Conservation (phyloP, 2,113 vertebrate genomes). For the Atlantisia rogersi region DNA sequence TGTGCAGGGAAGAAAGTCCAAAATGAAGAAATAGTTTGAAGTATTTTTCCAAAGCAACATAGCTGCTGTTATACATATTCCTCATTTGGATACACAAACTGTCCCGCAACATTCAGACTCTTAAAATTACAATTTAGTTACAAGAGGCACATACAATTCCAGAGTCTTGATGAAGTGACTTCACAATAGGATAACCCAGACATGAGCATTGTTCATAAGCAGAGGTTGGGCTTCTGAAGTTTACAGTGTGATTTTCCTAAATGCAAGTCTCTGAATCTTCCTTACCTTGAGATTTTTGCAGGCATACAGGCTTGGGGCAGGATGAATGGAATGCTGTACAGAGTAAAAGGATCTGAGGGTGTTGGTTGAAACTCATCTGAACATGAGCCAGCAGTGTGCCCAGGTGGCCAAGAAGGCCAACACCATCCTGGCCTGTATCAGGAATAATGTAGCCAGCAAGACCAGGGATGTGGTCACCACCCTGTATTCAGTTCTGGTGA, state of each 20-base stretch:
- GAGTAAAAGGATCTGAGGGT: no score
- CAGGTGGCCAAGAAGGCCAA: no score
- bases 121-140: not conserved
- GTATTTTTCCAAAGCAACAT: not conserved
- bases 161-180: not conserved
- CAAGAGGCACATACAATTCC: not conserved
- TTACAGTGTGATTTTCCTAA: not conserved
- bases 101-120: not conserved
- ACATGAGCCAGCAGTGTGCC: no score
- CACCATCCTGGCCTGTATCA: no score
- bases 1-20: not conserved
- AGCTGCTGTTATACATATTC: not conserved
- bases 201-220: not conserved
- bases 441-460: no score
- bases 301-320: no score
- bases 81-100: not conserved
- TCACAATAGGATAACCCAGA: not conserved
- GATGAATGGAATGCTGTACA: no score
- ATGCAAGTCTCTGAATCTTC: not conserved
- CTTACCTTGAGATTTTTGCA: not conserved
- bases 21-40: not conserved
- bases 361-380: no score
- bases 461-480: no score
- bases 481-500: no score
- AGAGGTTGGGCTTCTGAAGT: not conserved